Conservation (phyloP, 2,888 invertebrate species). For the Helicoverpa assulta region DNA sequence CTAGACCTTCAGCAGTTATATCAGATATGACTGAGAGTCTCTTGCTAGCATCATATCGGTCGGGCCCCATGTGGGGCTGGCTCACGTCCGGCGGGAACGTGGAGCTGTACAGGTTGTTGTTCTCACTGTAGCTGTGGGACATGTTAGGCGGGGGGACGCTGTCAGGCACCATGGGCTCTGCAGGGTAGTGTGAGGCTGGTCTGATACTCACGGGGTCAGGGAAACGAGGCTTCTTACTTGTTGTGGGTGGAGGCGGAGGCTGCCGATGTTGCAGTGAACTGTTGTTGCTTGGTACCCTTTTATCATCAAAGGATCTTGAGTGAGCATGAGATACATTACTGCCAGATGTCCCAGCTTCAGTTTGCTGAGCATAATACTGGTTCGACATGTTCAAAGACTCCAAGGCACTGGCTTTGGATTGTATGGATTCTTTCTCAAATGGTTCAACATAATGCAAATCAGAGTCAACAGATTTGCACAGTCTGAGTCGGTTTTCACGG, state of each 20-base stretch:
- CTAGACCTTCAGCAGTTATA: conserved; percentile 84
- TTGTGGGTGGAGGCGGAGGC: conserved; percentile 83
- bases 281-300: conserved; percentile 64
- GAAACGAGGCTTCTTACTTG: conserved; percentile 85
- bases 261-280: conserved; percentile 79
- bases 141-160: conserved; percentile 66
- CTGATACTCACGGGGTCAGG: conserved; percentile 87
- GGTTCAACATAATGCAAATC: conserved; percentile 88
- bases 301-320: conserved; percentile 78
- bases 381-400: conserved; percentile 83
- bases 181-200: conserved; percentile 86
- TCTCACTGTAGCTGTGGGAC: conserved; percentile 85
- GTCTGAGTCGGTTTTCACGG: conserved; percentile 79
- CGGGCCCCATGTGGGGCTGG: conserved; percentile 60
- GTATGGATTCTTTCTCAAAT: conserved; percentile 87
- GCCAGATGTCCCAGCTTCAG: conserved; percentile 73
- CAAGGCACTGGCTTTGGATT: conserved; percentile 86
- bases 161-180: conserved; percentile 73
- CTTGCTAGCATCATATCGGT: conserved; percentile 77
- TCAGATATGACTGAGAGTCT: conserved; percentile 86
- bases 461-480: conserved; percentile 87
- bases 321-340: conserved; percentile 75
- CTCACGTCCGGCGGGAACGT: conserved; percentile 77
- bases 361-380: conserved; percentile 79
- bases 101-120: conserved; percentile 83